These are phyloP conservation scores for Hephaestus fuliginosus DNA, from an alignment of 2,797 vertebrate species.

Conservation along the genomic window DNA sequence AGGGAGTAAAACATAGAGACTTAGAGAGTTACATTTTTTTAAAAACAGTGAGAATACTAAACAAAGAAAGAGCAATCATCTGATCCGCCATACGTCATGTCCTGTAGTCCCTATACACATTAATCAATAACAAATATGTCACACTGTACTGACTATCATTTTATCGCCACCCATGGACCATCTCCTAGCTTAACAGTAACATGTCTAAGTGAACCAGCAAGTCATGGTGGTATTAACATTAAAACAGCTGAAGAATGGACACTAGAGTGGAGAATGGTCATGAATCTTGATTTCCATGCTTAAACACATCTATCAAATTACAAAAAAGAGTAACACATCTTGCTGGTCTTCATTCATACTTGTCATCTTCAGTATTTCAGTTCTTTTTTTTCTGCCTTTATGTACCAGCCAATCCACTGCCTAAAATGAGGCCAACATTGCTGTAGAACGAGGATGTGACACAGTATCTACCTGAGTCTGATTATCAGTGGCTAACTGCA, in stretches of 20 bases:
- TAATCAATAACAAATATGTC: conserved; percentile 7
- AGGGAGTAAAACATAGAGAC: background rate
- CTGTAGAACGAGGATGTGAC: conserved; percentile 23
- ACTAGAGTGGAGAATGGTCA: conserved; percentile 17
- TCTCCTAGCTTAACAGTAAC: background rate
- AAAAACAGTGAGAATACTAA: background rate
- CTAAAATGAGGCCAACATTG: conserved; percentile 19
- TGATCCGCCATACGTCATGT: background rate
- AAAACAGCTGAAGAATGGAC: background rate
- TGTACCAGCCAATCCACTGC: conserved; percentile 12
- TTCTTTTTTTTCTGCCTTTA: background rate
- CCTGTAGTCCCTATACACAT: background rate
- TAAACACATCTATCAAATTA: conserved; percentile 41
- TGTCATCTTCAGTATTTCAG: conserved; percentile 30
- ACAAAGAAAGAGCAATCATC: background rate
- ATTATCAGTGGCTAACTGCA: conserved; percentile 56
- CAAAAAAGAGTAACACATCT: conserved; percentile 28
- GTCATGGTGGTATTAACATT: background rate
- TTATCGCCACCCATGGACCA: background rate
- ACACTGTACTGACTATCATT: background rate
- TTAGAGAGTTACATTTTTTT: background rate
- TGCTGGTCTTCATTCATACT: conserved; percentile 22
- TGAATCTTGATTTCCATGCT: conserved; percentile 30
- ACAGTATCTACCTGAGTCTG: conserved; percentile 36
- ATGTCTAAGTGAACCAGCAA: background rate